phyloP scores from a whole-genome alignment of 2,888 invertebrate species.

The Panopea generosa region DNA sequence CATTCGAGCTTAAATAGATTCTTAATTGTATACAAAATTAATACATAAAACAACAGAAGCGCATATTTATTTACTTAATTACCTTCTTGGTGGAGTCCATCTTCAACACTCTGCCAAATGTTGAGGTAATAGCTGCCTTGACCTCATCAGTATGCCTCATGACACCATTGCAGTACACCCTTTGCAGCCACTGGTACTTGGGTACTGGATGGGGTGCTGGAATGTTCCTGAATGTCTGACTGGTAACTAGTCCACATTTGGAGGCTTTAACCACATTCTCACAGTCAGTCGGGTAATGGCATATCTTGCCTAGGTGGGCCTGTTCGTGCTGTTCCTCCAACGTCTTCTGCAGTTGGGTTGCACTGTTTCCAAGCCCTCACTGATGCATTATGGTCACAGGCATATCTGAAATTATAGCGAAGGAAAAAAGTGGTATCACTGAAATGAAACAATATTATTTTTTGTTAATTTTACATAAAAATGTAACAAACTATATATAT shows the following conservation, averaged over 20 bases:
- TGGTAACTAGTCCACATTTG: conserved; percentile 1
- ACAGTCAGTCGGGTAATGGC: conserved; percentile 50
- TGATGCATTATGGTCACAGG: conserved; percentile 50
- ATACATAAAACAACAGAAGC: too few relatives aligned
- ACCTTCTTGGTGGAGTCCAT: conserved; percentile 71
- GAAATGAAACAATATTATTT: too few relatives aligned
- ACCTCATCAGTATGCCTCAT: conserved; percentile 56
- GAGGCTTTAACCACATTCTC: conserved; percentile 8
- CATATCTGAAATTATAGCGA: too few relatives aligned
- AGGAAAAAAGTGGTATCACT: too few relatives aligned
- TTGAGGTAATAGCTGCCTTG: conserved; percentile 63
- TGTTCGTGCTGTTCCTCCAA: conserved; percentile 63
- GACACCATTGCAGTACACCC: conserved; percentile 57
- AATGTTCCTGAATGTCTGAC: conserved; percentile 14
- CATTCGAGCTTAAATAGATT: too few relatives aligned
- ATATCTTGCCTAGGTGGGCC: conserved; percentile 22
- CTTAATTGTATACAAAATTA: too few relatives aligned
- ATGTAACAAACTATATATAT: too few relatives aligned
- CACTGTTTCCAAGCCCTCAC: conserved; percentile 64
- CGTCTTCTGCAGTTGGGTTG: conserved; percentile 38
- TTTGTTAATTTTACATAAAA: too few relatives aligned
- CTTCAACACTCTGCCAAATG: conserved; percentile 62
- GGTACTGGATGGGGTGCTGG: conserved; percentile 31
- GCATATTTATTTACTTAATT: too few relatives aligned
- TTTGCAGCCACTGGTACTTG: conserved; percentile 34